Percentiles rank a stretch among this genome's conserved stretches.
phyloP scores from a whole-genome alignment of 2,888 invertebrate species.

The Limnephilus marmoratus region DNA sequence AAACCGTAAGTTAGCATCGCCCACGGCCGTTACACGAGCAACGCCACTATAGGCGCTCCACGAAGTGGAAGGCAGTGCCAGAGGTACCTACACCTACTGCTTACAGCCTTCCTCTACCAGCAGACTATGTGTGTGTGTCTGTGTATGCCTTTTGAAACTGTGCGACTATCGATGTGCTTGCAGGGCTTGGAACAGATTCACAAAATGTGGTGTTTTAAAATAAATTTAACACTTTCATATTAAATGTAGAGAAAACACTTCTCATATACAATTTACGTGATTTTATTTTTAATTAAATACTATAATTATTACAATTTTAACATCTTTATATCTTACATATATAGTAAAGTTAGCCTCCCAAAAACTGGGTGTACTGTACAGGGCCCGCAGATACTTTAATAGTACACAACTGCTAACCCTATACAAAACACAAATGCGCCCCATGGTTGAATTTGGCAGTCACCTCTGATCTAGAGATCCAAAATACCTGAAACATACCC shows the following conservation, averaged over 20 bases:
- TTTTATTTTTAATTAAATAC: no score
- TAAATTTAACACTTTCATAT: not conserved
- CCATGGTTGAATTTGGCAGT: no score
- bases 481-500: no score
- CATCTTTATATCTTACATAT: no score
- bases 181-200: not conserved
- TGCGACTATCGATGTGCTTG: not conserved
- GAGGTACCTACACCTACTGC: not conserved
- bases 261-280: no score
- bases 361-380: no score
- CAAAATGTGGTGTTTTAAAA: not conserved
- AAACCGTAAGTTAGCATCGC: conserved; percentile 64
- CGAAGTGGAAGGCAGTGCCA: not conserved
- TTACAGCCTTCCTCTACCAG: not conserved
- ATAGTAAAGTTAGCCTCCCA: no score
- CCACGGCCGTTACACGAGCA: conserved; percentile 49
- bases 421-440: no score
- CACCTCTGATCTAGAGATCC: no score
- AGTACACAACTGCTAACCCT: no score
- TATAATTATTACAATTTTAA: no score
- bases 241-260: not conserved
- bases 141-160: not conserved
- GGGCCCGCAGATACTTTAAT: no score
- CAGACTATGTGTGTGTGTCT: not conserved
- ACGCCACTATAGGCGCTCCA: conserved; percentile 20